Conservation (phyloP, 1,140 invertebrate species). For the Macrobrachium rosenbergii region DNA sequence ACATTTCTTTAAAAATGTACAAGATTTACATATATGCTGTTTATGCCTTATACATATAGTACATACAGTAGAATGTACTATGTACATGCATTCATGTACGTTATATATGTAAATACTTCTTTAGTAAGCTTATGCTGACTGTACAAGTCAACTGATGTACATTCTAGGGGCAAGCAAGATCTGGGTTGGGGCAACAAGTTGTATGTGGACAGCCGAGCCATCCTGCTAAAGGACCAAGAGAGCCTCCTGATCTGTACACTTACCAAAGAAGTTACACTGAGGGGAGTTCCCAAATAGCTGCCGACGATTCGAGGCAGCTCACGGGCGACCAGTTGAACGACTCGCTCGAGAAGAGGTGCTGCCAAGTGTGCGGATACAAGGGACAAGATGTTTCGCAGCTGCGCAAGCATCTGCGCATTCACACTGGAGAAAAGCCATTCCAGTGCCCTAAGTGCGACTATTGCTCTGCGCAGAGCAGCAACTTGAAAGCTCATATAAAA, state of each 20-base stretch:
- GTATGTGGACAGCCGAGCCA: slow-evolving; percentile 8
- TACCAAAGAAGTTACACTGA: not conserved
- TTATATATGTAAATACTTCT: not conserved
- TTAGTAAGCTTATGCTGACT: not conserved
- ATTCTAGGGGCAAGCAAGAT: slow-evolving; percentile 46
- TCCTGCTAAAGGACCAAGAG: not conserved
- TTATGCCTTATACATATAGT: not conserved
- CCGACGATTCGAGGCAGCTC: not conserved
- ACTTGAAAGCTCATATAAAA: slow-evolving; percentile 46
- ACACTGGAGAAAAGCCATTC: slow-evolving; percentile 52
- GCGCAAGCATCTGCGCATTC: slow-evolving; percentile 47
- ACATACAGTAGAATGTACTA: too few species aligned
- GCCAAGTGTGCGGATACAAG: slow-evolving; percentile 47
- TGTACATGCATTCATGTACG: not conserved
- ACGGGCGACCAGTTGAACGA: not conserved
- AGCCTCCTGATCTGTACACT: not conserved
- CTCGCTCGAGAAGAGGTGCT: slow-evolving; percentile 26
- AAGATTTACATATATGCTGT: not conserved
- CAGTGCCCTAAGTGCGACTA: slow-evolving; percentile 45
- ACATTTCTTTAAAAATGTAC: too few species aligned
- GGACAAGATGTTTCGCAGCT: slow-evolving; percentile 48
- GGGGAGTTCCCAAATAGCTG: not conserved
- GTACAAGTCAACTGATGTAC: slow-evolving; percentile 41
- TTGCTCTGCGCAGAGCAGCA: slow-evolving; percentile 52
- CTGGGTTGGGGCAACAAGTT: slow-evolving; percentile 24